phyloP scores from a whole-genome alignment of 2,797 vertebrate species.

The Chloroceryle amazona region DNA sequence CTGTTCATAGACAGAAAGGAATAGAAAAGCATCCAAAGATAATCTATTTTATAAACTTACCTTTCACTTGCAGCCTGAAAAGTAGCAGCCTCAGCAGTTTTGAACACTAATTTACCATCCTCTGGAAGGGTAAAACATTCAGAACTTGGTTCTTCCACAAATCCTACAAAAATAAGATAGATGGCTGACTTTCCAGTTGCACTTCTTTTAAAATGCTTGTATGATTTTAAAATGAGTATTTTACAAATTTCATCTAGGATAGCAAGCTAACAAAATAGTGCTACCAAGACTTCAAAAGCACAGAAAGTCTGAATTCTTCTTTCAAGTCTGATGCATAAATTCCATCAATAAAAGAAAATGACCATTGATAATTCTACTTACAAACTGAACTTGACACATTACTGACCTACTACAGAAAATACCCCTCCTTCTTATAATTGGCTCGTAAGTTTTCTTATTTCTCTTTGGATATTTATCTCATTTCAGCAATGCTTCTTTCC shows the following conservation, averaged over 20 bases:
- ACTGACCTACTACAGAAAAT: background rate
- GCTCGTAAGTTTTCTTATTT: background rate
- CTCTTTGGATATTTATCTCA: background rate
- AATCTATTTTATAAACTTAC: constrained; percentile 2
- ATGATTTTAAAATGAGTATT: background rate
- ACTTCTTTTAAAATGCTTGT: background rate
- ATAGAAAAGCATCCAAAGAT: background rate
- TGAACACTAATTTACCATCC: constrained; percentile 53
- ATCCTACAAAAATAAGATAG: constrained; percentile 21
- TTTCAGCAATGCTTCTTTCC: background rate
- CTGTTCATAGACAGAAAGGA: background rate
- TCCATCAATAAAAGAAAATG: background rate
- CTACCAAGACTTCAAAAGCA: background rate
- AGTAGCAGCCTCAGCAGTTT: constrained; percentile 18
- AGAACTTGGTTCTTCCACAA: constrained; percentile 66
- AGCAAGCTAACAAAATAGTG: background rate
- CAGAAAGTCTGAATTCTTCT: background rate
- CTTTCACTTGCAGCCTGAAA: constrained; percentile 19
- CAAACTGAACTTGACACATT: background rate
- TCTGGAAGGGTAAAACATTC: constrained; percentile 74
- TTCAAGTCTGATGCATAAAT: background rate
- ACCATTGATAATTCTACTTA: background rate
- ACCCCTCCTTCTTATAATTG: background rate
- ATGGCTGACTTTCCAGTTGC: background rate
- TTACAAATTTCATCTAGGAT: background rate